Percentiles rank a stretch among this genome's conserved stretches.
phyloP scores from a whole-genome alignment of 92 coral and sea anemone species.

The Epizoanthus rinbou region DNA sequence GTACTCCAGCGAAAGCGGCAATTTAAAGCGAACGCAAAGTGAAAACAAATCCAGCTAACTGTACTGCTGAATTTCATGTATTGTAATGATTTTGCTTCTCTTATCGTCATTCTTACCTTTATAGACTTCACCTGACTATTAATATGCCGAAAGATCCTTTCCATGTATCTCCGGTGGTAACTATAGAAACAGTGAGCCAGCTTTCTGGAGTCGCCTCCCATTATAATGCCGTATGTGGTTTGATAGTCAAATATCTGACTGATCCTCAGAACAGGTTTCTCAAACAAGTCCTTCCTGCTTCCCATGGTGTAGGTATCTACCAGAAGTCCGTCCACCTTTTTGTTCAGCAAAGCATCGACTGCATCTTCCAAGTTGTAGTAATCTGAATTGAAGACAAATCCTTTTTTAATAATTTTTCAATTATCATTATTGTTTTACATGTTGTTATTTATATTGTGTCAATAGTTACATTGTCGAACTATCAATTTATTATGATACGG shows the following conservation, averaged over 20 bases:
- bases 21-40: too few relatives aligned
- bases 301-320: constrained; percentile 49
- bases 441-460: too few relatives aligned
- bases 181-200: constrained; percentile 40
- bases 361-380: constrained; percentile 21
- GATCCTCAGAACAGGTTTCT: constrained; percentile 31
- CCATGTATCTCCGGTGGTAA: constrained; percentile 35
- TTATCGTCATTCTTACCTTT: constrained; percentile 1
- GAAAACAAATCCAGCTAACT: too few relatives aligned
- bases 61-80: too few relatives aligned
- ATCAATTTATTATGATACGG: too few relatives aligned
- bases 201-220: constrained; percentile 49
- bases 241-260: constrained; percentile 45
- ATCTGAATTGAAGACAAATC: neutral
- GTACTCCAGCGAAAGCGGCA: too few relatives aligned
- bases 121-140: constrained; percentile 9
- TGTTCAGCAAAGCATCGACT: constrained; percentile 22
- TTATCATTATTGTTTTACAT: too few relatives aligned
- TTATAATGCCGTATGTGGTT: constrained; percentile 47
- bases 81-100: too few relatives aligned
- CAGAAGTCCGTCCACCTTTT: constrained; percentile 45
- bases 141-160: constrained; percentile 18
- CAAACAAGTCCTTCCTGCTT: constrained; percentile 51
- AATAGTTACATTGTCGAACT: too few relatives aligned
- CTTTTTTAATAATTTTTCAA: too few relatives aligned